Evolutionary conservation across 2,797 vertebrate genomes (phyloP).

Genomic region (Ptychobarbus kaznakovi): DNA sequence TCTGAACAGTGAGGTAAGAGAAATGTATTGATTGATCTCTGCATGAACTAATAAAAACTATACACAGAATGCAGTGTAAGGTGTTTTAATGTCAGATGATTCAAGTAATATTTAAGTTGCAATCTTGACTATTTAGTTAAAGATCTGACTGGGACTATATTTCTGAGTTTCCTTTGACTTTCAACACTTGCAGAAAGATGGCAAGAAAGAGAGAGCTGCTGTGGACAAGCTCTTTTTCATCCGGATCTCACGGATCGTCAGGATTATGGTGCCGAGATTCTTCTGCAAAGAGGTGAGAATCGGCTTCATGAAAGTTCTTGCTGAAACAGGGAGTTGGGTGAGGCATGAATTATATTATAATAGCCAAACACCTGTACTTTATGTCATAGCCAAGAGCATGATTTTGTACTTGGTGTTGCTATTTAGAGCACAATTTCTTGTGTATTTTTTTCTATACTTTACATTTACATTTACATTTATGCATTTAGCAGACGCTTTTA

Average conservation of each 20-base stretch:
- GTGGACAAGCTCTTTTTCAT: constrained; percentile 89
- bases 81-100: not conserved
- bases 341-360: not conserved
- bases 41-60: not conserved
- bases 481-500: too few relatives aligned
- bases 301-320: not conserved
- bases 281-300: constrained; percentile 90
- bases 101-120: not conserved
- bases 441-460: too few relatives aligned
- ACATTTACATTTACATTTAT: too few relatives aligned
- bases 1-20: constrained; percentile 83
- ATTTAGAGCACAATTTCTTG: not conserved
- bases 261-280: constrained; percentile 86
- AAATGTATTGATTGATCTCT: not conserved
- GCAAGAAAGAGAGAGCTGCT: constrained; percentile 88
- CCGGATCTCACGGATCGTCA: constrained; percentile 83
- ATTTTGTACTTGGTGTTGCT: not conserved
- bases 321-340: not conserved
- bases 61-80: not conserved
- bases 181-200: constrained; percentile 83
- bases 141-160: not conserved
- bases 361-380: not conserved
- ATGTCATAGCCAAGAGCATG: not conserved
- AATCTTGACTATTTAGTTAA: not conserved
- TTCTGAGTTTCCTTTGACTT: not conserved